Conservation (phyloP, 2,113 vertebrate species). For the Myiagra hebetior region DNA sequence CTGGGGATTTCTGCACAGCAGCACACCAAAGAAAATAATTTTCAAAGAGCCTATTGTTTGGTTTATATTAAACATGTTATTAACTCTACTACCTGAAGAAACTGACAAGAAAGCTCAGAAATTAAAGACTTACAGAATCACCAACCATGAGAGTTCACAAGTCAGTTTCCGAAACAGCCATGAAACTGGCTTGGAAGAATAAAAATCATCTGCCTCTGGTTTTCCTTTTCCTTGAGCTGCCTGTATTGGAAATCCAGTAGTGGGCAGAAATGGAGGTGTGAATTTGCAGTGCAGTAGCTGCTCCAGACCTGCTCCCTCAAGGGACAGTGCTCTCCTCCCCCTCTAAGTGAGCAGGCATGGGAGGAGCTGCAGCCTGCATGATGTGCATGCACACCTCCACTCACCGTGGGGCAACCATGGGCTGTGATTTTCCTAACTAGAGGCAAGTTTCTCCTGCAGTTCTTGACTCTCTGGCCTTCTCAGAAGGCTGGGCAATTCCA, state of each 20-base stretch:
- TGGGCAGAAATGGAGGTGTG: background rate
- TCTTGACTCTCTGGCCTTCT: background rate
- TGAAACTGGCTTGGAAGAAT: background rate
- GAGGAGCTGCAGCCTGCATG: rapidly evolving
- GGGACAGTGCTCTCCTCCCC: background rate
- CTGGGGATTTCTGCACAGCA: background rate
- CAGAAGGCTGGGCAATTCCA: background rate
- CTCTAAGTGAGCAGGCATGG: rapidly evolving
- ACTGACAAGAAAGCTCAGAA: background rate
- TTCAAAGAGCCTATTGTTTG: background rate
- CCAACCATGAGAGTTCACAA: background rate
- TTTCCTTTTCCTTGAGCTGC: background rate
- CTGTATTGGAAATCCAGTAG: background rate
- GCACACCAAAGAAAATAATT: background rate
- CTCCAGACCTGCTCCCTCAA: background rate
- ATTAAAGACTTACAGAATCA: background rate
- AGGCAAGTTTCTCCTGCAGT: background rate
- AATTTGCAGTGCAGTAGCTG: background rate
- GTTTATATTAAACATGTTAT: background rate
- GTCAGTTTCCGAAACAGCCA: background rate
- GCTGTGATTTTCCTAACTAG: background rate
- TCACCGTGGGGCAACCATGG: rapidly evolving
- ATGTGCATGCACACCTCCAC: background rate
- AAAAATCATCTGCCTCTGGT: background rate
- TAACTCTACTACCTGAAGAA: background rate